These are phyloP conservation scores for Sisor rabdophorus DNA, from an alignment of 2,113 vertebrate genomes.

Conservation along the genomic window DNA sequence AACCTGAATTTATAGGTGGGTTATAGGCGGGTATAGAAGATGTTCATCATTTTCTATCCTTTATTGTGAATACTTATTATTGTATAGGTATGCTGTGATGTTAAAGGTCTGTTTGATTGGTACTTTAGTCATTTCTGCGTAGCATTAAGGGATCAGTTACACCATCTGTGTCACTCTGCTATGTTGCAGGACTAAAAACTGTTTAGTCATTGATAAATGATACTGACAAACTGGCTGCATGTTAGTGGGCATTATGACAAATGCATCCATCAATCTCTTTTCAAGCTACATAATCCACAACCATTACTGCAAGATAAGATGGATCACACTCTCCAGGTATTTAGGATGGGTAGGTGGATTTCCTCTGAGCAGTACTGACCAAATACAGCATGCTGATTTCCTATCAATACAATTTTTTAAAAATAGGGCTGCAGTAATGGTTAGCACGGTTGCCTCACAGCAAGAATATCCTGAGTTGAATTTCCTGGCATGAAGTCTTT, in stretches of 20 bases:
- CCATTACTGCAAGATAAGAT: constrained; percentile 69
- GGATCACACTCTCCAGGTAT: constrained; percentile 48
- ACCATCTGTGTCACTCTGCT: constrained; percentile 56
- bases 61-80: not conserved
- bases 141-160: constrained; percentile 22
- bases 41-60: not conserved
- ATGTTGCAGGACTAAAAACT: constrained; percentile 64
- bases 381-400: not conserved
- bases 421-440: too few species aligned
- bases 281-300: constrained; percentile 60
- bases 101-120: constrained; percentile 42
- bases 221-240: constrained; percentile 51
- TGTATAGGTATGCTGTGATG: not conserved
- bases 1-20: too few species aligned
- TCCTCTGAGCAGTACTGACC: not conserved
- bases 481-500: too few species aligned
- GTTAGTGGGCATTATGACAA: constrained; percentile 65
- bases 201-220: constrained; percentile 72
- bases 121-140: constrained; percentile 50
- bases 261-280: constrained; percentile 74
- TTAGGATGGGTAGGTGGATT: not conserved
- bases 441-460: too few species aligned
- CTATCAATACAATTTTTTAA: not conserved
- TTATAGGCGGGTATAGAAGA: too few species aligned
- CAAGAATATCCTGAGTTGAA: too few species aligned